Percentiles rank a stretch among this genome's conserved stretches.
These are phyloP conservation scores for Stigmatopora nigra DNA, from an alignment of 2,113 vertebrate species.

Conservation along the genomic window DNA sequence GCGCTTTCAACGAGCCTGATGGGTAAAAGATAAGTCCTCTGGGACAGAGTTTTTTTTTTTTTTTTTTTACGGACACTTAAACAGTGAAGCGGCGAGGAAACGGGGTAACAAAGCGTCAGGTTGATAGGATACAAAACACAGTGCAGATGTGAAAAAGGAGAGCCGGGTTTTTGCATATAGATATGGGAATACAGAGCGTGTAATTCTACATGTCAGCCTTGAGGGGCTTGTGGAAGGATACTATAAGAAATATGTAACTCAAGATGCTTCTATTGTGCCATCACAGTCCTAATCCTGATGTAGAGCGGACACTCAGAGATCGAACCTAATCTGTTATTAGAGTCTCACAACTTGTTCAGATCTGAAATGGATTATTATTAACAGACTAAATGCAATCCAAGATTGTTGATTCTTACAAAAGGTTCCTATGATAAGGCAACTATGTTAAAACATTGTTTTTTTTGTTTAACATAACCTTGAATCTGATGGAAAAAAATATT, in stretches of 20 bases:
- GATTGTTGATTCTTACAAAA: too few relatives aligned
- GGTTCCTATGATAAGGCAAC: too few relatives aligned
- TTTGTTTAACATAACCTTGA: too few relatives aligned
- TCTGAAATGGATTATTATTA: too few relatives aligned
- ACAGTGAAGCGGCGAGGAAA: conserved; percentile 43
- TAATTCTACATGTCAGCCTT: background rate
- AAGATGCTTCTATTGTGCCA: background rate
- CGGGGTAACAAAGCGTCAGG: conserved; percentile 10
- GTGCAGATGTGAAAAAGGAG: conserved; percentile 16
- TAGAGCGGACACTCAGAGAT: background rate
- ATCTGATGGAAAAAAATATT: too few relatives aligned
- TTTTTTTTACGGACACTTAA: conserved; percentile 64
- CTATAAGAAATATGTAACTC: background rate
- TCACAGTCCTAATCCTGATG: background rate
- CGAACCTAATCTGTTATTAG: background rate
- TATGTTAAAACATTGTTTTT: too few relatives aligned
- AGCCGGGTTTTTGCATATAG: conserved; percentile 30
- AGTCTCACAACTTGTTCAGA: background rate
- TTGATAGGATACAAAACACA: conserved; percentile 14
- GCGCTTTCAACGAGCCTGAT: conserved; percentile 53
- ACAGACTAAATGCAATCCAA: too few relatives aligned
- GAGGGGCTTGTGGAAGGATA: background rate
- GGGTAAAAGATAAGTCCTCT: conserved; percentile 66
- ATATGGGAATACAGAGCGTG: conserved; percentile 15
- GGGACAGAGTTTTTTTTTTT: conserved; percentile 41